phyloP scores from a whole-genome alignment of 2,888 invertebrate species.

The Tuta absoluta region DNA sequence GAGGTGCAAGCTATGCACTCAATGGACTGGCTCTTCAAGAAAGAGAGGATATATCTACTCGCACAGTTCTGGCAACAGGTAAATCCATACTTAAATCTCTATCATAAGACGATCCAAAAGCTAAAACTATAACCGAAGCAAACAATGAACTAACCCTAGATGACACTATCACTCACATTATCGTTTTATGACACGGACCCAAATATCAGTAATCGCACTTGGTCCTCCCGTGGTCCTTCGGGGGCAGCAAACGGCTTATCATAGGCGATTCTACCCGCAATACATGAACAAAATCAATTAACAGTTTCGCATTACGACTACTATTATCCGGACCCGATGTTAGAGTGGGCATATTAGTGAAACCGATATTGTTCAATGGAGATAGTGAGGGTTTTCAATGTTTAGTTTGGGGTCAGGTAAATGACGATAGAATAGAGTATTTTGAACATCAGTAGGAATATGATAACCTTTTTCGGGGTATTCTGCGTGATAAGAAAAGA shows the following conservation, averaged over 20 bases:
- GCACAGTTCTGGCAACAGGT: slow-evolving; percentile 99
- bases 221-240: slow-evolving; percentile 1
- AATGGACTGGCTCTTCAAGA: slow-evolving; percentile 98
- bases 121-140: slow-evolving; percentile 4
- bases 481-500: no score
- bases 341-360: slow-evolving; percentile 22
- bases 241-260: slow-evolving; percentile 24
- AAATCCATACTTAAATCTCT: slow-evolving; percentile 39
- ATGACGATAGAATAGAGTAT: background rate
- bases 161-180: slow-evolving; percentile 19
- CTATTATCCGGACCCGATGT: slow-evolving; percentile 32
- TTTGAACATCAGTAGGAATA: background rate
- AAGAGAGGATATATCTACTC: slow-evolving; percentile 95
- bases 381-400: slow-evolving; percentile 18
- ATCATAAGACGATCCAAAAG: background rate
- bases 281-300: slow-evolving; percentile 66
- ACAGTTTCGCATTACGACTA: slow-evolving; percentile 52
- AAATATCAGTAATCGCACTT: slow-evolving; percentile 20
- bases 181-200: slow-evolving; percentile 17
- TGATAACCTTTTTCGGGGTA: no score
- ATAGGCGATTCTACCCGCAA: slow-evolving; percentile 27
- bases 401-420: background rate
- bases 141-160: slow-evolving; percentile 15
- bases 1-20: slow-evolving; percentile 97
- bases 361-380: slow-evolving; percentile 24